These are phyloP conservation scores for Athene noctua DNA, from an alignment of 2,113 vertebrate species.

Conservation along the genomic window DNA sequence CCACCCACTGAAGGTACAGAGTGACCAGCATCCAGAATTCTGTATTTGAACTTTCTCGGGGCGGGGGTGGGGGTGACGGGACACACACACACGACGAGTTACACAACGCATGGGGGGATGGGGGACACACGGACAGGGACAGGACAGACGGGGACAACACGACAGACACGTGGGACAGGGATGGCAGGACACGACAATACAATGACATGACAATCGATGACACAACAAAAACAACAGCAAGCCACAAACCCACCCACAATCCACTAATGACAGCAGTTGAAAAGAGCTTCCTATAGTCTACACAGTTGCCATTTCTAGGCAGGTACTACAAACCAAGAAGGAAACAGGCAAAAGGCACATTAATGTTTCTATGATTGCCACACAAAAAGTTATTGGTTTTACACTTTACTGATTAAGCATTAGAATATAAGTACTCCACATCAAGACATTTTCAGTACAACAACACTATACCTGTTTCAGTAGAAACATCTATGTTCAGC, in stretches of 20 bases:
- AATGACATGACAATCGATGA: too few species aligned
- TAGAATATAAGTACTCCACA: background rate
- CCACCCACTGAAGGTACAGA: background rate
- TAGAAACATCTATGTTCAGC: constrained; percentile 80
- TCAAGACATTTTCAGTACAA: background rate
- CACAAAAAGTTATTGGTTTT: background rate
- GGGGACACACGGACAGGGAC: too few species aligned
- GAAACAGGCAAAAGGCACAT: background rate
- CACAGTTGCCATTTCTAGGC: background rate
- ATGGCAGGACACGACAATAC: too few species aligned
- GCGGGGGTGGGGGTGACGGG: too few species aligned
- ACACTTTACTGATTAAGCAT: background rate
- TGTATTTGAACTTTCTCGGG: background rate
- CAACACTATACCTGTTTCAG: constrained; percentile 80
- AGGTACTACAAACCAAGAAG: background rate
- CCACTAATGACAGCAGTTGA: background rate
- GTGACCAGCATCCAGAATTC: background rate
- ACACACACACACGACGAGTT: too few species aligned
- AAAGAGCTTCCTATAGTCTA: background rate
- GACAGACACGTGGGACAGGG: too few species aligned
- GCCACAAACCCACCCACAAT: background rate
- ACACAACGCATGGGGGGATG: too few species aligned
- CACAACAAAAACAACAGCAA: background rate
- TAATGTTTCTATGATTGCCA: background rate
- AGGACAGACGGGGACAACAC: too few species aligned